Base-by-base conservation (phyloP, 2,888 invertebrate genomes). In the Leptinotarsa rubiginosa region DNA sequence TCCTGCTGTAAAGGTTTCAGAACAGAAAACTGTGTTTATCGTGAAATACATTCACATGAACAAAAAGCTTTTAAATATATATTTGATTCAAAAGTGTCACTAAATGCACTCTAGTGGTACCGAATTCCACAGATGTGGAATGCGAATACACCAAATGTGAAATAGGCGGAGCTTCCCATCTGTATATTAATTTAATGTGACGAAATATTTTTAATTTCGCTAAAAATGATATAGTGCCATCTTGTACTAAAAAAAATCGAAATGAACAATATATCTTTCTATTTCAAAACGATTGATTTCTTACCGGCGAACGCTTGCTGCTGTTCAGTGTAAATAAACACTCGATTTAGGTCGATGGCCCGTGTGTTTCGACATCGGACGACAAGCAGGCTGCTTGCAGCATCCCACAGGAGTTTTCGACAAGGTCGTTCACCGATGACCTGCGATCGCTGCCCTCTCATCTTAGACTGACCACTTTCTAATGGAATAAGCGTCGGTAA, bases 331-430 rank as follows among this genome's bases (percentile, higher is more conserved):
- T 72, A 73, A 31, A 31, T 31, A 31, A 74, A 74, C 77, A 74
- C 73, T 78, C 75, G 80, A 78, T 76, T 76, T 79, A 71, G 78
- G 79, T 78, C 78, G 79, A 78, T 77, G 78, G 78, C 79, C 79
- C 76, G 73, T 64, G 68, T 67, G 62, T 62, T 68, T 65, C 62
- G 18, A 67, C 69, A 70, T 65, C 70, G 65, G 68, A 69, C 62
- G 68, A 65, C 69, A 68, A 47, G 47, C 67, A 62, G 54, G 65
- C 47, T 49, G 70, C 72, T 65, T 49, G 25, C 62, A 31, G 75
- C 73, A 73, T 77, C 77, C 77, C 69, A 69, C 69, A 69, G 75
- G 75, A 75, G 65, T 68, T 62, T 62, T 41, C 65, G 49, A 56
- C 68, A 56, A 73, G 77, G 75, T 77, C 75, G 72, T 77, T 77